These are phyloP conservation scores for Drosophila kambysellisi DNA, from an alignment of 2,888 invertebrate genomes.

Conservation along the genomic window DNA sequence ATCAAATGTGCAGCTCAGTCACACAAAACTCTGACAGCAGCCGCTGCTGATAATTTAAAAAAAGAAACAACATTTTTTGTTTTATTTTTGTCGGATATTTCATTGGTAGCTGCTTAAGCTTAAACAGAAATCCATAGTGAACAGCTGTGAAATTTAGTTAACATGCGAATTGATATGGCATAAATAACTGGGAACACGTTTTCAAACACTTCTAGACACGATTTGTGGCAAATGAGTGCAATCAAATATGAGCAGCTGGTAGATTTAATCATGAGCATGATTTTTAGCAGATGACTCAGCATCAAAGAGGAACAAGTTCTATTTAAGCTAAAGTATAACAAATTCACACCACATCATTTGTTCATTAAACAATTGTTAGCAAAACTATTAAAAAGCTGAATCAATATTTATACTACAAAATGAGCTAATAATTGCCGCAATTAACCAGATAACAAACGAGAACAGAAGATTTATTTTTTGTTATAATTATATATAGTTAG, in stretches of 20 bases:
- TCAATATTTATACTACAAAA: not conserved
- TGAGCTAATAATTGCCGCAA: not conserved
- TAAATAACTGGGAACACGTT: not conserved
- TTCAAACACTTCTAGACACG: conserved; percentile 1
- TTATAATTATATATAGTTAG: not conserved
- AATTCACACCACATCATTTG: not conserved
- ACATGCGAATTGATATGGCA: not conserved
- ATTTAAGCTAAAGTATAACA: not conserved
- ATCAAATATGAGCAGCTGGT: conserved; percentile 1
- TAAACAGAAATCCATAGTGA: conserved; percentile 16
- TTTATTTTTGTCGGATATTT: conserved; percentile 4
- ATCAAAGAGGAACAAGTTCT: not conserved
- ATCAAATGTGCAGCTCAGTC: conserved; percentile 76
- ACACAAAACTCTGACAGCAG: conserved; percentile 49
- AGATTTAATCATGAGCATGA: not conserved
- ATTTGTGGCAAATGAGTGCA: not conserved
- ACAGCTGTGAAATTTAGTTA: conserved; percentile 17
- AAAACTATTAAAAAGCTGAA: not conserved
- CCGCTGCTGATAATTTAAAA: conserved; percentile 42
- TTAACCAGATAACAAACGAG: not conserved
- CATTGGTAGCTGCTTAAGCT: conserved; percentile 21
- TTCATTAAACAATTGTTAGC: not conserved
- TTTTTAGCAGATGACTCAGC: conserved; percentile 1
- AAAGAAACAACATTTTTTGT: not conserved
- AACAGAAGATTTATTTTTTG: not conserved